Conservation (phyloP, 2,113 vertebrate species). For the Hemiprocne comata region DNA sequence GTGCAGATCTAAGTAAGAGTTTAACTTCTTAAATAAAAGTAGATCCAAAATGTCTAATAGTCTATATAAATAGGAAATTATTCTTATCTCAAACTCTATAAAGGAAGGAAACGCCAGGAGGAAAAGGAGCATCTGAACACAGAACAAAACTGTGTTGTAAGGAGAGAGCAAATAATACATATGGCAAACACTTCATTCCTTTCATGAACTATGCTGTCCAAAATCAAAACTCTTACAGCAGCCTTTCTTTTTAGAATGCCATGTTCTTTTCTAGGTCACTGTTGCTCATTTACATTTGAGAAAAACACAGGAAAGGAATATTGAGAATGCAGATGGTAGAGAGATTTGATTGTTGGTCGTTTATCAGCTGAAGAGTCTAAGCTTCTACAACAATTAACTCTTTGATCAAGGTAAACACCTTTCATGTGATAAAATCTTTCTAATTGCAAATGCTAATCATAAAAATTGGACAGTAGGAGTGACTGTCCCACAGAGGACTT, state of each 20-base stretch:
- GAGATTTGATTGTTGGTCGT: background rate
- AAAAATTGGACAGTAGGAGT: slow-evolving; percentile 7
- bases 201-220: background rate
- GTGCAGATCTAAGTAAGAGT: background rate
- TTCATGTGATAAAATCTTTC: slow-evolving; percentile 50
- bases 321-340: background rate
- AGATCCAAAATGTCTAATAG: background rate
- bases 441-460: slow-evolving; percentile 46
- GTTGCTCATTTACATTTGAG: background rate
- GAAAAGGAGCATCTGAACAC: background rate
- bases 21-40: background rate
- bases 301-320: background rate
- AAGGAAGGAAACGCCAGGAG: background rate
- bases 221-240: background rate
- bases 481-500: slow-evolving; percentile 1
- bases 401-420: background rate
- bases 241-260: background rate
- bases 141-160: background rate
- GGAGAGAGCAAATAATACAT: background rate
- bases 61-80: background rate
- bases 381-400: slow-evolving; percentile 10
- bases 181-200: background rate
- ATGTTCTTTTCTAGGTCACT: background rate
- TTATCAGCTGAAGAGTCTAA: slow-evolving; percentile 13
- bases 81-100: background rate